A percentile compares a stretch with the other conserved stretches of the same genome.
These are phyloP conservation scores for Siniperca undulata DNA, from an alignment of 2,797 vertebrate genomes.

Conservation along the genomic window DNA sequence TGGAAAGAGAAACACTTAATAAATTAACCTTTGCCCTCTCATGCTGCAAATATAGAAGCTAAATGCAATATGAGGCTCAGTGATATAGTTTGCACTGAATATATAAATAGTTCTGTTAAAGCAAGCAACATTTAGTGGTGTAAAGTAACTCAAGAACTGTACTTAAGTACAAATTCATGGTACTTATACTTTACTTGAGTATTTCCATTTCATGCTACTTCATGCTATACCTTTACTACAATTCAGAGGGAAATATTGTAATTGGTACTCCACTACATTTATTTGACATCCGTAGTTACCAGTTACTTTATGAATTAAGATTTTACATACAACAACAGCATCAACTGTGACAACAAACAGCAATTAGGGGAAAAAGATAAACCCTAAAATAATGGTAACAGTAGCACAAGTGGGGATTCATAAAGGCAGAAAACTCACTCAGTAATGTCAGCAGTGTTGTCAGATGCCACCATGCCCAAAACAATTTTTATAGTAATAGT, in stretches of 20 bases:
- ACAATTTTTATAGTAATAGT: too few relatives aligned
- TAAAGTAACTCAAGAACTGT: neutral
- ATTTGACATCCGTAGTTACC: neutral
- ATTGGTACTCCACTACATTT: neutral
- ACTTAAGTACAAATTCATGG: neutral
- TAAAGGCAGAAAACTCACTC: too few relatives aligned
- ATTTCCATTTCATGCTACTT: neutral
- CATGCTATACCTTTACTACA: neutral
- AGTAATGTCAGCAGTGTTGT: neutral
- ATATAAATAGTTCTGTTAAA: constrained; percentile 7
- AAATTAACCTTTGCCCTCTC: constrained; percentile 58
- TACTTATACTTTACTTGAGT: too few relatives aligned
- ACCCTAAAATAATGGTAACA: too few relatives aligned
- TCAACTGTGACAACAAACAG: neutral
- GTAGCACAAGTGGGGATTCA: too few relatives aligned
- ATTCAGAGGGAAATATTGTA: neutral
- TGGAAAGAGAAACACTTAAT: constrained; percentile 54
- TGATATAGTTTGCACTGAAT: constrained; percentile 28
- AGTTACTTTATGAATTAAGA: neutral
- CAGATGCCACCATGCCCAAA: too few relatives aligned
- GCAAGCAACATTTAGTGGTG: neutral
- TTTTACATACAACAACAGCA: neutral
- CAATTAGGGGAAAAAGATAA: neutral
- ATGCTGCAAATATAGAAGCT: constrained; percentile 41
- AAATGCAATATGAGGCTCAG: constrained; percentile 20